Evolutionary conservation across 2,888 invertebrate species (phyloP).

Genomic region (Agrochola litura): DNA sequence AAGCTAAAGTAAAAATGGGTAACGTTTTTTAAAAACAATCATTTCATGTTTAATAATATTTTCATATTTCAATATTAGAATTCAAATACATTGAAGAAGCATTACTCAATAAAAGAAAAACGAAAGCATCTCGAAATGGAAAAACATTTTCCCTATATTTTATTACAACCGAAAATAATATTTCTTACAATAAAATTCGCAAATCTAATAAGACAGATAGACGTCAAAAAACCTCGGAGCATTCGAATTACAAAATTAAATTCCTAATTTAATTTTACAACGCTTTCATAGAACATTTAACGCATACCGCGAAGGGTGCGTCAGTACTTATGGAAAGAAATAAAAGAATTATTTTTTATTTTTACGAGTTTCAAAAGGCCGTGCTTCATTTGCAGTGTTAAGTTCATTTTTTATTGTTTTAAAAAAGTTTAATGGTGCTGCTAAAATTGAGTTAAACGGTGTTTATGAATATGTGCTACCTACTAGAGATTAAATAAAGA

Average conservation of each 20-base stretch:
- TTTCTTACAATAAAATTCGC: slow-evolving; percentile 48
- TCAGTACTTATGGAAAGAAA: slow-evolving; percentile 47
- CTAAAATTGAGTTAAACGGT: slow-evolving; percentile 3
- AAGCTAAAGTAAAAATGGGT: background rate
- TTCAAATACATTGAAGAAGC: slow-evolving; percentile 6
- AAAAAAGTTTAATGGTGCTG: slow-evolving; percentile 8
- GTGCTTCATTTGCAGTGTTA: slow-evolving; percentile 53
- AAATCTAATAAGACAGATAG: slow-evolving; percentile 58
- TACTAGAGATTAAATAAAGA: background rate
- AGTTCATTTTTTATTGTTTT: slow-evolving; percentile 36
- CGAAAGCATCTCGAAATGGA: slow-evolving; percentile 15
- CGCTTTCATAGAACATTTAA: slow-evolving; percentile 76
- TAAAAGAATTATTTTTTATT: slow-evolving; percentile 57
- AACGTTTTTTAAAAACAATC: background rate
- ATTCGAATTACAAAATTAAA: slow-evolving; percentile 84
- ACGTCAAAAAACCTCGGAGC: slow-evolving; percentile 65
- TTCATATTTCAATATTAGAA: background rate
- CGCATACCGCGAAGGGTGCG: slow-evolving; percentile 72
- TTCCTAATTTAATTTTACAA: slow-evolving; percentile 82
- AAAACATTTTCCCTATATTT: slow-evolving; percentile 42
- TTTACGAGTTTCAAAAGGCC: slow-evolving; percentile 40
- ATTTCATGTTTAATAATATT: slow-evolving; percentile 8
- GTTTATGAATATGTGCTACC: background rate
- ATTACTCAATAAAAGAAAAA: slow-evolving; percentile 22
- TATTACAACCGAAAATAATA: slow-evolving; percentile 51